Base-by-base conservation (phyloP, 2,888 invertebrate species). In the Trachelus tabidus region DNA sequence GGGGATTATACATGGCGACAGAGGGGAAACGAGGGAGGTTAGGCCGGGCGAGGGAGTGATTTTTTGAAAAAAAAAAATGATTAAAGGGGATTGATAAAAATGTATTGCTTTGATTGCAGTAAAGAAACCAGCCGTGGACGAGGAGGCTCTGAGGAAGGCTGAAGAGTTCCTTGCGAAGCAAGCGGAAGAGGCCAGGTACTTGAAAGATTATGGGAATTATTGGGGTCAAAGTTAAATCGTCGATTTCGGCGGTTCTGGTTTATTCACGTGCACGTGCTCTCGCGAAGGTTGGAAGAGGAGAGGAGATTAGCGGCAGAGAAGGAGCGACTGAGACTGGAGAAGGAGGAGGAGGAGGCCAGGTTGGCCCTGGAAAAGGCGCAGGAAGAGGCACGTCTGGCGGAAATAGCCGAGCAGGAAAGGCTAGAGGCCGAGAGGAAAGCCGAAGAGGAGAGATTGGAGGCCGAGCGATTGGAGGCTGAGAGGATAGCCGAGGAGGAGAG, bases 381-480 rank as follows among this genome's bases (percentile, higher is more conserved):
- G 68, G 94, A 94, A 85, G 87, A 93, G 69, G 93, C 93, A 9
- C 92, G 92, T 75, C 84, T 92, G 78, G 93, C 92, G 77, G 92
- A 94, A 92, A 91, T 93, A 81, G 87, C 87, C 37, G 93, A 93
- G 81, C 90, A 90, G 79, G 92, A 92, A 69, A 93, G 93, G 84
- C 89, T 93, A 78, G 94, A 93, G 85, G 93, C 93, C 83, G 92
- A 93, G 86, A 89, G 90, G 73, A 90, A 92, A 83, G 91, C 90
- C 1, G 93, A 93, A 83, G 93, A 93, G 79, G 93, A 92, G 6
- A 91, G 91, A 76, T 81, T 90, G 89, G 93, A 92, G 79, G 80
- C 83, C 6, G 83, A 85, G 34, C 86, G 80, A 12, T 33, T 79
- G 68, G 87, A 88, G 79, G 80, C 83, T 11, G 83, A 85, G 35